These are phyloP conservation scores for Trachemys scripta DNA, from an alignment of 2,113 vertebrate genomes.

Conservation along the genomic window DNA sequence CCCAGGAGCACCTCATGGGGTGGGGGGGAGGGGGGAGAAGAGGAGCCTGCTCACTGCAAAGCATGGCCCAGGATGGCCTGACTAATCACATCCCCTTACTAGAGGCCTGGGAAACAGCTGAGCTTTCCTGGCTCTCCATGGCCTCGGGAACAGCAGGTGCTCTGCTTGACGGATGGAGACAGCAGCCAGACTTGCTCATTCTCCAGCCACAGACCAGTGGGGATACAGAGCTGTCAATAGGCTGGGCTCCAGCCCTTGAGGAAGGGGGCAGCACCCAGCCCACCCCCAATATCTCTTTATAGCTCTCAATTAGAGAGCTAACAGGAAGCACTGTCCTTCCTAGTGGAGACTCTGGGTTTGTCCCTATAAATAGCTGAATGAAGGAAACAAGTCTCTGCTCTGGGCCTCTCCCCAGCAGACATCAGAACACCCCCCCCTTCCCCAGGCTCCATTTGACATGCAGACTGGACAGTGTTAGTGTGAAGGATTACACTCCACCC, in stretches of 20 bases:
- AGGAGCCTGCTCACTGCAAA: background rate
- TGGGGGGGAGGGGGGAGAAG: no score
- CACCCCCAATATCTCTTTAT: background rate
- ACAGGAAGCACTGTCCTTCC: background rate
- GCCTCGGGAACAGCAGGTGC: background rate
- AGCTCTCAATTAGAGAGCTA: background rate
- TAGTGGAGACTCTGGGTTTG: no score
- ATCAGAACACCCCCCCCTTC: no score
- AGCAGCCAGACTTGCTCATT: no score
- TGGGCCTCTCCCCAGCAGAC: no score
- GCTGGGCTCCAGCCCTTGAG: background rate
- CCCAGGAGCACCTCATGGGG: background rate
- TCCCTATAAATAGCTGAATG: background rate
- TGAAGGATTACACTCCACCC: background rate
- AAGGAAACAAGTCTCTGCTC: background rate
- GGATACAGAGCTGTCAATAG: background rate
- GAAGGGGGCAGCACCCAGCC: background rate
- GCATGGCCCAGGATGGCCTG: no score
- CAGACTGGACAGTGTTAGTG: no score
- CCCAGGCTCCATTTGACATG: no score
- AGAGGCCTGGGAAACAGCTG: background rate
- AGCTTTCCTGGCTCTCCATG: background rate
- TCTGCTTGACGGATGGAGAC: no score
- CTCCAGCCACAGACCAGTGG: background rate
- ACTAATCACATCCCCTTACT: background rate